Conservation (phyloP, 1,140 invertebrate genomes). For the Aphis craccivora region DNA sequence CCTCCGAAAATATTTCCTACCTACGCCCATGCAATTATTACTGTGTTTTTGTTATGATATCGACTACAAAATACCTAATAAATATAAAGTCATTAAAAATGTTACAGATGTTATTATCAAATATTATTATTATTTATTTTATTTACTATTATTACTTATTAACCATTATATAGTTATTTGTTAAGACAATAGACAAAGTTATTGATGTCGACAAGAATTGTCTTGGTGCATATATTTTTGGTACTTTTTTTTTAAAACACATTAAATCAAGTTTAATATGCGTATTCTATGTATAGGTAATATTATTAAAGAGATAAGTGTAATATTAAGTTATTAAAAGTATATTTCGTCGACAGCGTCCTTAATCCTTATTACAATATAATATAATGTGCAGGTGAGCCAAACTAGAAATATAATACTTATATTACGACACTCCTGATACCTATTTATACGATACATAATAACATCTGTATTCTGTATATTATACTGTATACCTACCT, state of each 20-base stretch:
- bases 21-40: not conserved
- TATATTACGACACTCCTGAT: not conserved
- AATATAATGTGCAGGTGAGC: not conserved
- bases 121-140: not conserved
- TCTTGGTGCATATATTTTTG: not conserved
- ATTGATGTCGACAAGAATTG: not conserved
- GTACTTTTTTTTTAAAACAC: not conserved
- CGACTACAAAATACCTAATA: not conserved
- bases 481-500: not conserved
- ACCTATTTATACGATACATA: not conserved
- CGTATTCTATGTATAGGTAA: not conserved
- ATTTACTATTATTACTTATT: not conserved
- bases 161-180: not conserved
- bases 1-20: no score
- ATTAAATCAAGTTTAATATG: not conserved
- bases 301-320: not conserved
- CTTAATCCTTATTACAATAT: constrained; percentile 18
- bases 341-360: not conserved
- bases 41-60: not conserved
- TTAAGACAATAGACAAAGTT: not conserved
- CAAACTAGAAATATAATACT: not conserved
- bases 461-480: not conserved
- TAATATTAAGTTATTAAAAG: constrained; percentile 12
- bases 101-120: not conserved
- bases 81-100: not conserved